A percentile compares a stretch with the other conserved stretches of the same genome.
Evolutionary conservation across 2,888 invertebrate genomes (phyloP).

Genomic region (Ochropleura leucogaster): DNA sequence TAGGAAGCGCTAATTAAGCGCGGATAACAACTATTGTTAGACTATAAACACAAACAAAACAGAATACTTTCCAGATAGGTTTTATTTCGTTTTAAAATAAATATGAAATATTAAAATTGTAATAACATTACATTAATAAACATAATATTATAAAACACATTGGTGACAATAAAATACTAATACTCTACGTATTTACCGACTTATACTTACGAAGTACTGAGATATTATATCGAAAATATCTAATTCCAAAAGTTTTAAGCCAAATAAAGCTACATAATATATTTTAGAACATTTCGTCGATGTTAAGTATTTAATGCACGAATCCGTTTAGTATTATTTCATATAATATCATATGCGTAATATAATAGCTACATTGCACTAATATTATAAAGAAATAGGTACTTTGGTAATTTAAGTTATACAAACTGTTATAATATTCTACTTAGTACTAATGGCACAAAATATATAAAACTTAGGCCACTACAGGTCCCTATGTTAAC

Average conservation of each 20-base stretch:
- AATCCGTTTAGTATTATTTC: slow-evolving; percentile 16
- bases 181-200: slow-evolving; percentile 47
- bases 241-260: slow-evolving; percentile 10
- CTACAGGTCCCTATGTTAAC: slow-evolving; percentile 37
- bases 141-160: slow-evolving; percentile 48
- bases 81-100: slow-evolving; percentile 55
- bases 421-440: slow-evolving; percentile 23
- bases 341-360: slow-evolving; percentile 7
- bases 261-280: slow-evolving; percentile 19
- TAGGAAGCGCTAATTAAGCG: too few species aligned
- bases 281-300: slow-evolving; percentile 57
- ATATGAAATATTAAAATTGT: slow-evolving; percentile 54
- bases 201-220: slow-evolving; percentile 31
- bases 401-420: slow-evolving; percentile 43
- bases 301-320: slow-evolving; percentile 31
- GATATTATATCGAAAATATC: slow-evolving; percentile 25
- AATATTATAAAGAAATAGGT: slow-evolving; percentile 30
- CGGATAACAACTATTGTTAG: neutral
- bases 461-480: slow-evolving; percentile 44
- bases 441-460: slow-evolving; percentile 58
- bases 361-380: slow-evolving; percentile 49
- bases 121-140: slow-evolving; percentile 56
- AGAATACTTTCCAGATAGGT: slow-evolving; percentile 32
- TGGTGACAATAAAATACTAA: slow-evolving; percentile 35
- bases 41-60: slow-evolving; percentile 41